These are phyloP conservation scores for Manis javanica DNA, from an alignment of 2,797 vertebrate genomes.

Conservation along the genomic window DNA sequence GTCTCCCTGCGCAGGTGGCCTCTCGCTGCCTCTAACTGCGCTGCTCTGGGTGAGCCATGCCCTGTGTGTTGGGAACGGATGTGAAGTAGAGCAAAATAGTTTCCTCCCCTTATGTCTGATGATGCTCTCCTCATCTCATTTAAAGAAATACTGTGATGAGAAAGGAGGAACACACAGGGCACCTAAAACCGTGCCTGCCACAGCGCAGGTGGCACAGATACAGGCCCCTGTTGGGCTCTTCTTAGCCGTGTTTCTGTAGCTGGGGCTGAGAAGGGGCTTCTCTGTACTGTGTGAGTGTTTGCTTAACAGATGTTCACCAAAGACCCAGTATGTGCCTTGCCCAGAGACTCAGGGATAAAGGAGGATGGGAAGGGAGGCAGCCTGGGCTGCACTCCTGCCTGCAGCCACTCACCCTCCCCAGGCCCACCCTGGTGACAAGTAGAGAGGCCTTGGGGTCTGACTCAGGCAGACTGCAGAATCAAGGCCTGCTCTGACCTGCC, in stretches of 20 bases:
- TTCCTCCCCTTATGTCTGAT: neutral
- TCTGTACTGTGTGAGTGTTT: neutral
- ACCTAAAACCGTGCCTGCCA: neutral
- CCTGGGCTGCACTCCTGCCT: accelerated
- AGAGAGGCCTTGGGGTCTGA: neutral
- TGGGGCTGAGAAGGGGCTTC: neutral
- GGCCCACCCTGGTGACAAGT: too few species aligned
- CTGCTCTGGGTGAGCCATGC: neutral
- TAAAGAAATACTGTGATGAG: neutral
- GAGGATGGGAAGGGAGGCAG: neutral
- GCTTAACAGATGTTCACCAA: neutral
- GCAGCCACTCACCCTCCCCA: neutral
- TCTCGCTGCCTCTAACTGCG: neutral
- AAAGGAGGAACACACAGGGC: neutral
- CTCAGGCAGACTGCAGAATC: neutral
- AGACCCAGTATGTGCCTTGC: neutral
- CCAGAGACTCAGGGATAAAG: neutral
- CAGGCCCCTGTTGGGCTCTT: neutral
- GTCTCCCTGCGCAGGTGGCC: accelerated
- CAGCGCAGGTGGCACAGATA: too few species aligned
- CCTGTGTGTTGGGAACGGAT: neutral
- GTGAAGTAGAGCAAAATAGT: neutral
- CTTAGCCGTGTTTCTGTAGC: neutral
- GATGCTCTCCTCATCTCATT: neutral
- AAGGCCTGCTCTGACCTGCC: neutral